phyloP scores from a whole-genome alignment of 2,113 vertebrate genomes.

The Sorex fumeus region DNA sequence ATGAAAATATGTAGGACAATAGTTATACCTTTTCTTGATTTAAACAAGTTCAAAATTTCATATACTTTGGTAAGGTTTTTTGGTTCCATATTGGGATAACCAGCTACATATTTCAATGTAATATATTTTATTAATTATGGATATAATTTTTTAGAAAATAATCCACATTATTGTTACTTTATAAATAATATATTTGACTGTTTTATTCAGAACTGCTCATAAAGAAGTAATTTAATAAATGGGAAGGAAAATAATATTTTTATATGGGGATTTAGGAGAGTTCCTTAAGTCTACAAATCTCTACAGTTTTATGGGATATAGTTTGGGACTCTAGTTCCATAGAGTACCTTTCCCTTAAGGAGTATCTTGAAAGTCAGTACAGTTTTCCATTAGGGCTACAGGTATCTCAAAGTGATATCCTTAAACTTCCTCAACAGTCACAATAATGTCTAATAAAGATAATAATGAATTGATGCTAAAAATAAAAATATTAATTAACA shows the following conservation, averaged over 20 bases:
- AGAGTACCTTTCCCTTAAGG: not conserved
- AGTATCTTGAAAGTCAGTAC: not conserved
- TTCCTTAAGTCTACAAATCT: accelerated
- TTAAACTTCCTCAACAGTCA: not conserved
- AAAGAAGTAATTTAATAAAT: not conserved
- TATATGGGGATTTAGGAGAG: not conserved
- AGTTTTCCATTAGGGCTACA: not conserved
- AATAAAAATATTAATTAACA: constrained; percentile 44
- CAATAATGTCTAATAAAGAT: not conserved
- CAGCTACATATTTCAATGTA: not conserved
- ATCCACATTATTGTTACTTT: not conserved
- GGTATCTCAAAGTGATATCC: not conserved
- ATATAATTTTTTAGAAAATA: not conserved
- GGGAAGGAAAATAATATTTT: not conserved
- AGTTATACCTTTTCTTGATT: constrained; percentile 43
- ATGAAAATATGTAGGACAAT: not conserved
- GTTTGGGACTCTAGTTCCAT: not conserved
- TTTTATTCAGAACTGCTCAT: not conserved
- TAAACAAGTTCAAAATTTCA: constrained; percentile 7
- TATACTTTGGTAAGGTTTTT: not conserved
- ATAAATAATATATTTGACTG: not conserved
- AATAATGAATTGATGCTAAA: not conserved
- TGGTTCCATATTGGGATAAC: not conserved
- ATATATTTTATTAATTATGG: not conserved
- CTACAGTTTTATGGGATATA: not conserved